A percentile compares a stretch with the other conserved stretches of the same genome.
Conservation (phyloP, 2,797 vertebrate genomes). For the Hoplostethus mediterraneus region DNA sequence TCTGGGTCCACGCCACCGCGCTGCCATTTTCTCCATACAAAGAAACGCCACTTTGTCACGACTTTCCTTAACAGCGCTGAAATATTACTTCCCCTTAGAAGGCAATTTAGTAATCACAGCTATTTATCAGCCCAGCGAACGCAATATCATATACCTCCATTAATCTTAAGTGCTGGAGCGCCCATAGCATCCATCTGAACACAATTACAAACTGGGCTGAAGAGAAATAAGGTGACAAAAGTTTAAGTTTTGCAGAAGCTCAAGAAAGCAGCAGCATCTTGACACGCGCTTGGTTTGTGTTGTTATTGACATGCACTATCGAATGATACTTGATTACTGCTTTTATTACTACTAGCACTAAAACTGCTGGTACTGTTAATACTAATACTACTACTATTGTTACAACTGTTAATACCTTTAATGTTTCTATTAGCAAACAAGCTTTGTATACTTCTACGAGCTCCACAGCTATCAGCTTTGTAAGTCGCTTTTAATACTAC, state of each 20-base stretch:
- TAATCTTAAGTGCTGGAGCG: slow-evolving; percentile 17
- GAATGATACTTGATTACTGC: no score
- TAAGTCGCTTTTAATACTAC: no score
- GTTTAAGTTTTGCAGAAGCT: slow-evolving; percentile 19
- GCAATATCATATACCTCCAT: slow-evolving; percentile 11
- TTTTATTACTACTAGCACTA: no score
- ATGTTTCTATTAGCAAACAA: no score
- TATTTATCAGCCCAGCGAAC: slow-evolving; percentile 28
- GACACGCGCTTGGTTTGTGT: slow-evolving; percentile 29
- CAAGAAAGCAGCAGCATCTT: slow-evolving; percentile 35
- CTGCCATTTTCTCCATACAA: slow-evolving; percentile 6
- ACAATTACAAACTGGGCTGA: slow-evolving; percentile 7
- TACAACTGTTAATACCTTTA: no score
- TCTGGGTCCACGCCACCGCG: slow-evolving; percentile 8
- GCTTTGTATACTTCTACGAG: no score
- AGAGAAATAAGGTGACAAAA: slow-evolving; percentile 33
- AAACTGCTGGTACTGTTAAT: no score
- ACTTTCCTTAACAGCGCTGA: neutral
- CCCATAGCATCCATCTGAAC: slow-evolving; percentile 2
- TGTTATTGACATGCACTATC: slow-evolving; percentile 22
- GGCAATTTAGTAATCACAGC: slow-evolving; percentile 21
- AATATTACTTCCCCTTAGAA: neutral
- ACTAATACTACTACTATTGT: no score
- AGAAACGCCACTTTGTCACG: slow-evolving; percentile 4
- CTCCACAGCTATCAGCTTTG: no score